Base-by-base conservation (phyloP, 2,113 vertebrate genomes). In the Anoplopoma fimbria region DNA sequence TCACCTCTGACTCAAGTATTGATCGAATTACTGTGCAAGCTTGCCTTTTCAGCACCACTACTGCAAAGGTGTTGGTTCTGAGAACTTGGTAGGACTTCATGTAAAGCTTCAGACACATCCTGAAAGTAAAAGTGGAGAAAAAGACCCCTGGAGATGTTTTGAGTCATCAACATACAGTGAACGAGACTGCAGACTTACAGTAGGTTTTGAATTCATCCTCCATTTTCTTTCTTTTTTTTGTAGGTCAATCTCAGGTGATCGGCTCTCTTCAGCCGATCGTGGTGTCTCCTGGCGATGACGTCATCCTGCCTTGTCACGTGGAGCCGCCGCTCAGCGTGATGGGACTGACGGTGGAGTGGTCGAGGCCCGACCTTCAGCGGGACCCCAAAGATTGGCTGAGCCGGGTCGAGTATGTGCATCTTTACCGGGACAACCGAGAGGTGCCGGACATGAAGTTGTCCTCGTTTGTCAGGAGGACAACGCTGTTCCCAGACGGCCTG, bases 281-380 rank as follows among this genome's bases (percentile, higher is more conserved):
- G 0, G 68, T 51, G 0, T 29, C 40, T 6, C 70, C 36, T 0
- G 83, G 83, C 0, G 75, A 86, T 12, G 77, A 88, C 4, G 63
- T 88, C 47, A n/a, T 78, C 61, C 81, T 90, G 0, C 88, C 81
- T 0, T 90, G 86, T 12, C 31, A 14, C 0, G 21, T 88, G 57
- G 0, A 62, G 3, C 81, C 88, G 1, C 3, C 0, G 9, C 0
- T 12, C 1, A 0, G 67, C 19, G 40, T 68, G 2, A 23, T 1
- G 9, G 5, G 4, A 2, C 0, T 51, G 2, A 76, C 77, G 0
- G 73, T 90, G 74, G 80, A 84, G 67, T 90, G 86, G 82, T 76
- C 81, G 15, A 57, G 5, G 4, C 69, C 42, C 0, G 85, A 81
- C 57, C 6, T 62, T 1, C 21, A 57, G 53, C 60, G 36, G 0